Base-by-base conservation (phyloP, 2,888 invertebrate genomes). In the Tipula helvola region DNA sequence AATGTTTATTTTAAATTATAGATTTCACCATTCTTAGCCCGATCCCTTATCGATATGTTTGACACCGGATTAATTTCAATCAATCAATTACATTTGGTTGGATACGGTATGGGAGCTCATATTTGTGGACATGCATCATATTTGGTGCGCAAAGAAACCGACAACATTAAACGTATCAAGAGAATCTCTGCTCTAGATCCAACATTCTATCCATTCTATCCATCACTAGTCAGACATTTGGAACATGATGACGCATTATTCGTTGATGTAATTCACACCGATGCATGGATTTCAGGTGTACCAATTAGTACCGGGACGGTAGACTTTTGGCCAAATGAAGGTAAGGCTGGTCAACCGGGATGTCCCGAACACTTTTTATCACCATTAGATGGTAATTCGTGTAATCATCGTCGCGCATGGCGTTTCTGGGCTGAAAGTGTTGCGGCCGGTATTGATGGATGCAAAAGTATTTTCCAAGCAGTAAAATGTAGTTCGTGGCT, bases 231-330 rank as follows among this genome's bases (percentile, higher is more conserved):
- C 41, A 5, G 84, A 16, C 28, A 18, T 3, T 1, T 86, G 2
- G 36, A 44, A 12, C n/a, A 47, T 0, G 90, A 90, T 1, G 93
- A 93, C 88, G 93, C 93, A 0, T 92, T 92, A 86, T 93, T 93
- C 47, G 93, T 93, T 0, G 93, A 95, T 89, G 92, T 94, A 7
- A 94, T 95, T 87, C 95, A 95, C 89, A 94, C 95, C 0, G 94
- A 94, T 88, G 93, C 93, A 0, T 93, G 93, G 0, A 91, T 91
- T 0, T 93, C 93, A 87, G 93, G 93, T 0, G 93, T 93, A 0
- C 93, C 93, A 0, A 91, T 92, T 0, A 88, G 90, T 5, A 93
- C 93, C 0, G 93, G 93, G 2, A 92, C 92, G 0, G 92, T 90
- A 1, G 93, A 93, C 89, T 93, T 93, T 89, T 93, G 87, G 88